These are phyloP conservation scores for Procambarus virginalis DNA, from an alignment of 1,140 invertebrate species.

Conservation along the genomic window DNA sequence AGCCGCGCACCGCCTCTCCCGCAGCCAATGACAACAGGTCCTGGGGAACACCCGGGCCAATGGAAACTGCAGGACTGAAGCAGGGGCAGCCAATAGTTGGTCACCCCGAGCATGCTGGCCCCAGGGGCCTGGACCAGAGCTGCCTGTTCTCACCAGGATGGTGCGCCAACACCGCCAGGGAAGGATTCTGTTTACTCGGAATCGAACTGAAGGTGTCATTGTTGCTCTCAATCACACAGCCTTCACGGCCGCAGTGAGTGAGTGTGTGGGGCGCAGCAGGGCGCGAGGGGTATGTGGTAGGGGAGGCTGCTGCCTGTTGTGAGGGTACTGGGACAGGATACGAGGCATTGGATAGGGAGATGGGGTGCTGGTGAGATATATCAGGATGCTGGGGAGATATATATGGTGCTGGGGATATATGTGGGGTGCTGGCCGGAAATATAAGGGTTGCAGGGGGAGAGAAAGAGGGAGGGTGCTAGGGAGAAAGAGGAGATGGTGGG, in stretches of 20 bases:
- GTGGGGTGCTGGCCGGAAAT: not conserved
- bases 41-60: slow-evolving; percentile 9
- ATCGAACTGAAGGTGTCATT: too few species aligned
- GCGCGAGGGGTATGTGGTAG: not conserved
- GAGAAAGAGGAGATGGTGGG: too few species aligned
- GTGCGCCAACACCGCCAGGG: too few species aligned
- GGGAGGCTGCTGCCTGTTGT: not conserved
- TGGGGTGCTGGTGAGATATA: not conserved
- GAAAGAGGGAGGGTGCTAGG: too few species aligned
- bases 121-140: not conserved
- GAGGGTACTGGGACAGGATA: not conserved
- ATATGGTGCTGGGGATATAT: not conserved
- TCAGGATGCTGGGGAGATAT: not conserved
- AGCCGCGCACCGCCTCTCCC: not conserved
- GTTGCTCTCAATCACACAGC: too few species aligned
- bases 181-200: too few species aligned
- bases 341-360: not conserved
- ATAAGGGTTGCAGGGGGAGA: too few species aligned
- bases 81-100: slow-evolving; percentile 11
- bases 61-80: not conserved
- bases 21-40: not conserved
- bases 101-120: not conserved
- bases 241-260: not conserved
- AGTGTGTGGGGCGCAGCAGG: not conserved
- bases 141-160: not conserved